phyloP scores from a whole-genome alignment of 2,888 invertebrate species.

The Macrosiphum euphorbiae region DNA sequence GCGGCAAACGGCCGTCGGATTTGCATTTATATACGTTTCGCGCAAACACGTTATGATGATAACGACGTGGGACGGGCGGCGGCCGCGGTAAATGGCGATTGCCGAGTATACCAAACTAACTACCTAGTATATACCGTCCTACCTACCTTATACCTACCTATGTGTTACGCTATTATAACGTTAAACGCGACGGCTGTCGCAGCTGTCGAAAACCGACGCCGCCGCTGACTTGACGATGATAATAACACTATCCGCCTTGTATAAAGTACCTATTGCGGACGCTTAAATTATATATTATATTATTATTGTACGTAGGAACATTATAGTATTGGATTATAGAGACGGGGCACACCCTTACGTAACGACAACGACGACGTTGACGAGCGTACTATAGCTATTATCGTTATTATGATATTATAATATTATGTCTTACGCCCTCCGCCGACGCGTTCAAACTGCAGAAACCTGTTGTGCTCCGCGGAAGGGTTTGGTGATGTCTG shows the following conservation, averaged over 20 bases:
- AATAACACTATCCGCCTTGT: background rate
- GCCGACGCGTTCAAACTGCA: background rate
- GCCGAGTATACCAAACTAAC: background rate
- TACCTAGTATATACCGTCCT: too few species aligned
- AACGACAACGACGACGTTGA: background rate
- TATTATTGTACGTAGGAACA: background rate
- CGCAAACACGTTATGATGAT: conserved; percentile 21
- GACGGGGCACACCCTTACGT: background rate
- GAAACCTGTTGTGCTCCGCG: background rate
- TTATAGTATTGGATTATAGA: background rate
- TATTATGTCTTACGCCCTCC: background rate
- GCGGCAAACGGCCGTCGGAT: conserved; percentile 54
- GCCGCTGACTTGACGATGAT: background rate
- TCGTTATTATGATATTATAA: background rate
- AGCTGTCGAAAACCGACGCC: background rate
- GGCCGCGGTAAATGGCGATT: background rate
- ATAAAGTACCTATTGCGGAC: background rate
- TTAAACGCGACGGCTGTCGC: background rate
- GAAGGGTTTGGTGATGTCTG: background rate
- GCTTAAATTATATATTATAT: background rate
- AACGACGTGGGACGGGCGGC: conserved; percentile 21
- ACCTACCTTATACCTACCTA: too few species aligned
- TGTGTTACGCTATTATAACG: background rate
- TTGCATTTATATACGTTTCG: conserved; percentile 38
- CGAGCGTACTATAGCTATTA: background rate